Base-by-base conservation (phyloP, 2,888 invertebrate species). In the Omphaloscelis lunosa region DNA sequence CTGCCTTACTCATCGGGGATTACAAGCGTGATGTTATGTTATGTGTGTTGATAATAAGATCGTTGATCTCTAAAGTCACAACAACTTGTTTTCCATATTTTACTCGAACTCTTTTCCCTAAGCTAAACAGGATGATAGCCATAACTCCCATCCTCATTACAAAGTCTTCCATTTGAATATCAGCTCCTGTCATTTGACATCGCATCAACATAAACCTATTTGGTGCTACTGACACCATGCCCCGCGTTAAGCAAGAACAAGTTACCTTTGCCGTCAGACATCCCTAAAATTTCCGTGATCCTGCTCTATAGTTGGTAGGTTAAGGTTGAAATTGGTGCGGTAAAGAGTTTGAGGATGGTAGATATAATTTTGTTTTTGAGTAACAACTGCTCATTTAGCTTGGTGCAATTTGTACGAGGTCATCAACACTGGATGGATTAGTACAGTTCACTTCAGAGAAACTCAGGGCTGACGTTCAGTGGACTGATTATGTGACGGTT, bases 351-450 rank as follows among this genome's bases (percentile, higher is more conserved):
- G 2, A 12, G 15, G 45, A 63, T 67, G 62, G 72, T 34, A 79
- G 20, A 65, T 53, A n/a, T 78, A 84, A 83, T 71, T 79, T 88
- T 84, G 91, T 84, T 48, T 86, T 82, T 78, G 66, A 85, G 90
- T 91, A 91, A 91, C 91, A 89, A 91, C 88, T 87, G 91, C 91
- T 93, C 93, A 93, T 93, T 93, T 93, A 91, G 92, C 90, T 88
- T 86, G 86, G 83, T 93, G 94, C 93, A 94, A 94, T 94, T 94
- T 92, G 92, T 90, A 72, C 86, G 92, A 92, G 94, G 94, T 94
- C 94, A 89, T 93, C 94, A 93, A 91, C 94, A 93, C 90, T 87
- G 90, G 93, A 93, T 93, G 93, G 94, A 94, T 94, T 93, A 94
- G 92, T 92, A 91, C 93, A 93, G 92, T 93, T 93, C 91, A 91